Percentiles rank a stretch among this genome's conserved stretches.
phyloP scores from a whole-genome alignment of 2,888 invertebrate species.

The Galerucella pusilla region DNA sequence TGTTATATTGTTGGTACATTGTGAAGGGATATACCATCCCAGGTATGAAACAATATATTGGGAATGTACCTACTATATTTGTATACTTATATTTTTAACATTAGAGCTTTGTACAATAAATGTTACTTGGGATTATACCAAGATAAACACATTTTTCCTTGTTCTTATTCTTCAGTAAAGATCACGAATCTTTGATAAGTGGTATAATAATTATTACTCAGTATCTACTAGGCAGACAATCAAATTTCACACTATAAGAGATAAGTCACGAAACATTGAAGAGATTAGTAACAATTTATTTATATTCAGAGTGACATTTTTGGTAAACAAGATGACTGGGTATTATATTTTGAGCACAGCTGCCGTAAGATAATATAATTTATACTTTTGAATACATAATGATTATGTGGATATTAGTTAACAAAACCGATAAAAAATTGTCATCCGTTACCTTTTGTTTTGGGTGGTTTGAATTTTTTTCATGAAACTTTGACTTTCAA shows the following conservation, averaged over 20 bases:
- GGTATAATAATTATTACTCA: slow-evolving; percentile 4
- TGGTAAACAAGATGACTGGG: not conserved
- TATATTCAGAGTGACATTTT: not conserved
- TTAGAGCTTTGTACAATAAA: too few relatives aligned
- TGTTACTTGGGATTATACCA: not conserved
- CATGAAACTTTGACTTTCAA: too few relatives aligned
- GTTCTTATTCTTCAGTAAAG: slow-evolving; percentile 1
- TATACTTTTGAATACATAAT: not conserved
- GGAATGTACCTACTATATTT: too few relatives aligned
- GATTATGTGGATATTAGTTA: not conserved
- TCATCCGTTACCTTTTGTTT: not conserved
- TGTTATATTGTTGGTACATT: too few relatives aligned
- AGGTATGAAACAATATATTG: too few relatives aligned
- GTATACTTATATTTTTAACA: too few relatives aligned
- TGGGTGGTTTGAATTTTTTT: not conserved
- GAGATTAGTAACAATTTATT: slow-evolving; percentile 1
- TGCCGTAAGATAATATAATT: not conserved
- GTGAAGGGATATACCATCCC: too few relatives aligned
- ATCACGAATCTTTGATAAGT: slow-evolving; percentile 7
- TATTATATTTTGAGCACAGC: not conserved
- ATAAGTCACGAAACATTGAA: not conserved
- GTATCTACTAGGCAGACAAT: not conserved
- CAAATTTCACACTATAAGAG: not conserved
- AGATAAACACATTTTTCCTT: not conserved
- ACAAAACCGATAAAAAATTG: not conserved